Conservation (phyloP, 2,113 vertebrate genomes). For the Alectura lathami region DNA sequence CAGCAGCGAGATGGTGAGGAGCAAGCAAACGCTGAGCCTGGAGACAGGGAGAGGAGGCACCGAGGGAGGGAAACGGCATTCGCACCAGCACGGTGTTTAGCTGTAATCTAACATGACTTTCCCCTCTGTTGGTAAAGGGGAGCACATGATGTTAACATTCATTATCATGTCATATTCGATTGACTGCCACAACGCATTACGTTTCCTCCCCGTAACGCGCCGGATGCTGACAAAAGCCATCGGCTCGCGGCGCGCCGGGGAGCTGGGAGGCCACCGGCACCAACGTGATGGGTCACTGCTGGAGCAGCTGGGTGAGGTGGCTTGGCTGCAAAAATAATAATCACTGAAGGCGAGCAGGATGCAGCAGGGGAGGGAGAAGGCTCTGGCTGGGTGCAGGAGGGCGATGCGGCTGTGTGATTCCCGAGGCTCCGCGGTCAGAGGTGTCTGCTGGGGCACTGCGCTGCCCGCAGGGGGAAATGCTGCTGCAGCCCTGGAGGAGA, state of each 20-base stretch:
- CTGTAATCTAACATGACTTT: constrained; percentile 78
- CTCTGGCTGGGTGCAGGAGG: background rate
- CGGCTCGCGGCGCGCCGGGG: constrained; percentile 20
- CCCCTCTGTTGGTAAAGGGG: constrained; percentile 72
- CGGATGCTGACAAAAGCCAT: constrained; percentile 68
- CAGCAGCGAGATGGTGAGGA: accelerated
- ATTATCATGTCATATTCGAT: constrained; percentile 78
- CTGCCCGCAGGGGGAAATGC: background rate
- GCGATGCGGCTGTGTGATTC: background rate
- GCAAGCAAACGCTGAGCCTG: background rate
- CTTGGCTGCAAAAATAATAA: background rate
- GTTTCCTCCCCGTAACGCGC: constrained; percentile 36
- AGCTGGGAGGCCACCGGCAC: constrained; percentile 65
- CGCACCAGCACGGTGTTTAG: constrained; percentile 18
- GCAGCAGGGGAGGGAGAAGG: accelerated
- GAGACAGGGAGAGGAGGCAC: background rate
- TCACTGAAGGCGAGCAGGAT: background rate
- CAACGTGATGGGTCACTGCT: constrained; percentile 31
- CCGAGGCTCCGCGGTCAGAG: accelerated
- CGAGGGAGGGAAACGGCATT: constrained; percentile 30
- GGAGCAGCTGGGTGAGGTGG: background rate
- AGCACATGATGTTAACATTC: constrained; percentile 74
- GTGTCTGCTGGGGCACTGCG: background rate
- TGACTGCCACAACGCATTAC: constrained; percentile 74
- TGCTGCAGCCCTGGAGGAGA: no score